Evolutionary conservation across 2,888 invertebrate genomes (phyloP).

Genomic region (Therioaphis trifolii): DNA sequence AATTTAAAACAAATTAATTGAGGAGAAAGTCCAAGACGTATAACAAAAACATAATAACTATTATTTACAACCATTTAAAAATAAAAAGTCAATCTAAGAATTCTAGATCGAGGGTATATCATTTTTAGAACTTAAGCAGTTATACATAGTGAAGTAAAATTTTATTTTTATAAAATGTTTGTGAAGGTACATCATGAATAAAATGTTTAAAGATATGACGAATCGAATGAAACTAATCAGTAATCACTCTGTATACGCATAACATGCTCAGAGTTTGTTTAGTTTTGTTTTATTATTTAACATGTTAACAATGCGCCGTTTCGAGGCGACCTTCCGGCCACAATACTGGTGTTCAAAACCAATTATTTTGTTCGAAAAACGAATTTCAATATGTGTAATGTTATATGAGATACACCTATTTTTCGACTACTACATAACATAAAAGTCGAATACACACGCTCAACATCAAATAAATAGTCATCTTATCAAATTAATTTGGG

Average conservation of each 20-base stretch:
- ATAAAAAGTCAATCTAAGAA: no score
- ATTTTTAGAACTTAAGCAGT: no score
- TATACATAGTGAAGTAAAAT: no score
- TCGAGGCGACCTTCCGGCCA: background rate
- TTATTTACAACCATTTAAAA: no score
- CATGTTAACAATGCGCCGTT: background rate
- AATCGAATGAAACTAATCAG: no score
- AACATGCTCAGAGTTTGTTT: background rate
- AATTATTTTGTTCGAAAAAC: conserved; percentile 30
- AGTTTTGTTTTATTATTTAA: background rate
- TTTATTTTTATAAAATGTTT: no score
- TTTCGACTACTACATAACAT: background rate
- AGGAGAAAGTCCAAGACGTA: no score
- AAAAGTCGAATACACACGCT: conserved; percentile 2
- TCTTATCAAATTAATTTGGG: background rate
- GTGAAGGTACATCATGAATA: no score
- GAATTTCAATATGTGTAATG: conserved; percentile 7
- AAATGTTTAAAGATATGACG: no score
- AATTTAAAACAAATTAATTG: no score
- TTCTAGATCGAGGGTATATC: no score
- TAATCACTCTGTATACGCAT: background rate
- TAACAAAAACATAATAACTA: no score
- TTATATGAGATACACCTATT: background rate
- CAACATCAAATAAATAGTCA: conserved; percentile 4
- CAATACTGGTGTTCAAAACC: conserved; percentile 6